phyloP scores from a whole-genome alignment of 2,888 invertebrate genomes.

The Atherix ibis region DNA sequence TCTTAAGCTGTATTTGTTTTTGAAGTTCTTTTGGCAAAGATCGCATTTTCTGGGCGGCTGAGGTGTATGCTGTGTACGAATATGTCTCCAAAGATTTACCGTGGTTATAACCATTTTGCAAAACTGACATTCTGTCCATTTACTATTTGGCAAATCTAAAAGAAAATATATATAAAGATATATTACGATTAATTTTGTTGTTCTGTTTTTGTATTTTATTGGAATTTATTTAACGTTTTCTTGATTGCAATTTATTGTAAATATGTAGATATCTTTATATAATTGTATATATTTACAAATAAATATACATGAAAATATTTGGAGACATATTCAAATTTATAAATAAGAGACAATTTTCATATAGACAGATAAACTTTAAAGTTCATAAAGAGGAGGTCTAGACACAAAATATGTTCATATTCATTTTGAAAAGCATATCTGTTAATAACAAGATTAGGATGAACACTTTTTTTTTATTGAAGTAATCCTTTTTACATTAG shows the following conservation, averaged over 20 bases:
- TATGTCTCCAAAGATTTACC: conserved; percentile 35
- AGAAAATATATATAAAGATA: conserved; percentile 20
- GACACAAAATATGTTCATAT: too few relatives aligned
- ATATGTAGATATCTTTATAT: conserved; percentile 1
- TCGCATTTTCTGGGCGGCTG: conserved; percentile 33
- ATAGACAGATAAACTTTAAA: too few relatives aligned
- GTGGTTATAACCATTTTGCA: conserved; percentile 35
- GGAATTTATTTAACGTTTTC: too few relatives aligned
- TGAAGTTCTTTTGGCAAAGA: conserved; percentile 33
- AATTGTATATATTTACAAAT: conserved; percentile 9
- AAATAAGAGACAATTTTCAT: too few relatives aligned
- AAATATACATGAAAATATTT: conserved; percentile 18
- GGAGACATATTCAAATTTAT: conserved; percentile 32
- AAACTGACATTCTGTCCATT: conserved; percentile 35
- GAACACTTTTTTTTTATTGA: too few relatives aligned
- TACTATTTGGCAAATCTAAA: conserved; percentile 34
- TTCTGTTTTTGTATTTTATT: too few relatives aligned
- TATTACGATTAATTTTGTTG: conserved; percentile 2
- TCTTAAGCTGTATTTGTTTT: conserved; percentile 33
- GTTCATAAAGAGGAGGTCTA: too few relatives aligned
- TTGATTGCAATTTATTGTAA: too few relatives aligned
- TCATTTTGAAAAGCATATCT: too few relatives aligned
- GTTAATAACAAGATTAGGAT: too few relatives aligned
- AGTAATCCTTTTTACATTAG: too few relatives aligned
- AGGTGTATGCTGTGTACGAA: conserved; percentile 34